Conservation (phyloP, 2,888 invertebrate genomes). For the Thera britannica region DNA sequence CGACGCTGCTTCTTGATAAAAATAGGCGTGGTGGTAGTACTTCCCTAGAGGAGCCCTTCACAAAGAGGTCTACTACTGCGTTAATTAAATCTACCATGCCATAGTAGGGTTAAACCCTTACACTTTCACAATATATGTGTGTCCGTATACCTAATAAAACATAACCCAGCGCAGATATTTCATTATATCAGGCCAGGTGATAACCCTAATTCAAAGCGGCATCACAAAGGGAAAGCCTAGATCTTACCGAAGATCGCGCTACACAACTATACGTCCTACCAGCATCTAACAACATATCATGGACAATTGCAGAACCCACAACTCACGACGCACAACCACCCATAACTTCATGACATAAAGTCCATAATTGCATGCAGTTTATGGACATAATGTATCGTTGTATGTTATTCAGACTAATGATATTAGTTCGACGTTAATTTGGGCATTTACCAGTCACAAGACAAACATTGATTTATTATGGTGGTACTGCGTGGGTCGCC, state of each 20-base stretch:
- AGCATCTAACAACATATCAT: conserved; percentile 35
- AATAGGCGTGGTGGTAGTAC: too few species aligned
- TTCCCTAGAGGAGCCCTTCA: too few species aligned
- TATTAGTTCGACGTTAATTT: conserved; percentile 54
- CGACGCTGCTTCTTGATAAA: too few species aligned
- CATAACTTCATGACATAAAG: conserved; percentile 29
- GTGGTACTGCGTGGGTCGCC: conserved; percentile 34
- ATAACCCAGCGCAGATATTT: conserved; percentile 13
- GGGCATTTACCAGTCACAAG: conserved; percentile 41
- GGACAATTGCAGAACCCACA: conserved; percentile 30
- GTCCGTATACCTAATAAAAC: conserved; percentile 5
- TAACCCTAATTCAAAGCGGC: conserved; percentile 44
- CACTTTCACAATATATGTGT: not conserved
- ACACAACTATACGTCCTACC: conserved; percentile 45
- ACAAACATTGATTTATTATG: conserved; percentile 41
- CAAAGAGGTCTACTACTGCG: not conserved
- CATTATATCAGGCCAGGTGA: conserved; percentile 33
- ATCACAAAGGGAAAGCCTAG: conserved; percentile 47
- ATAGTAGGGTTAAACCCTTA: not conserved
- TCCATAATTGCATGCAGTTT: conserved; percentile 38
- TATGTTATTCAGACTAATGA: conserved; percentile 56
- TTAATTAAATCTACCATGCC: not conserved
- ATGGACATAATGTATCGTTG: conserved; percentile 46
- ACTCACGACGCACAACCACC: conserved; percentile 31
- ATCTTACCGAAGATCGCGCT: conserved; percentile 45